phyloP scores from a whole-genome alignment of 2,797 vertebrate species.

The Takifugu ocellatus region DNA sequence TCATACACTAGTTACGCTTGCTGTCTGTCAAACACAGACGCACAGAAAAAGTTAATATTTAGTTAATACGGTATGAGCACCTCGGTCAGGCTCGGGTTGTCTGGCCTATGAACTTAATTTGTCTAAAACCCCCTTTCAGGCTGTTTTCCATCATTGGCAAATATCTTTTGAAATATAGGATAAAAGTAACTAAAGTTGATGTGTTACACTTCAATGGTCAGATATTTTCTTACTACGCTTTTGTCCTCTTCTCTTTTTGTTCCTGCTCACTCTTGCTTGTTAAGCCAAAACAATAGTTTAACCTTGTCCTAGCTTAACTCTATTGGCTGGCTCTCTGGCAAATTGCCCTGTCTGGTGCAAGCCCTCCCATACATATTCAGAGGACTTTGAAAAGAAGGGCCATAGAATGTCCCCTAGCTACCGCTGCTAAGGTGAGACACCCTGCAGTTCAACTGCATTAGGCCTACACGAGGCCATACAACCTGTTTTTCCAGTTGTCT shows the following conservation, averaged over 20 bases:
- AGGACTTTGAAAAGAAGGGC: constrained; percentile 74
- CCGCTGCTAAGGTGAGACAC: constrained; percentile 76
- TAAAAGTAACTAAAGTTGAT: constrained; percentile 65
- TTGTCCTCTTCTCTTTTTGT: constrained; percentile 72
- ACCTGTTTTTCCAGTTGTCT: constrained; percentile 80
- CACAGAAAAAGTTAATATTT: constrained; percentile 9
- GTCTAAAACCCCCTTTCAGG: not conserved
- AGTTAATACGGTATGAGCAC: constrained; percentile 12
- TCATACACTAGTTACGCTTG: constrained; percentile 1
- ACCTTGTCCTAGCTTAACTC: constrained; percentile 75
- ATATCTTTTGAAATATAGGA: constrained; percentile 31
- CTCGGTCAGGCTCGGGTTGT: constrained; percentile 26
- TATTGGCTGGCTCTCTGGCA: constrained; percentile 78
- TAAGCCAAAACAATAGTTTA: constrained; percentile 82
- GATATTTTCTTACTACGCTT: constrained; percentile 74
- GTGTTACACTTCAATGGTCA: constrained; percentile 65
- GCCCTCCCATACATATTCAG: constrained; percentile 71
- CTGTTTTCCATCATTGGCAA: constrained; percentile 12
- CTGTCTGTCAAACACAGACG: not conserved
- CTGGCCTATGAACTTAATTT: constrained; percentile 14
- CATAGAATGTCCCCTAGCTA: constrained; percentile 76
- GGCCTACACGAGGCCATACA: constrained; percentile 67
- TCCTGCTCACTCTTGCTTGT: constrained; percentile 78
- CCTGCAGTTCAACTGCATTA: constrained; percentile 63
- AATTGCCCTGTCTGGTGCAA: constrained; percentile 75